Percentiles rank a stretch among this genome's conserved stretches.
Conservation (phyloP, 2,797 vertebrate genomes). For the Enteromius anoplus region DNA sequence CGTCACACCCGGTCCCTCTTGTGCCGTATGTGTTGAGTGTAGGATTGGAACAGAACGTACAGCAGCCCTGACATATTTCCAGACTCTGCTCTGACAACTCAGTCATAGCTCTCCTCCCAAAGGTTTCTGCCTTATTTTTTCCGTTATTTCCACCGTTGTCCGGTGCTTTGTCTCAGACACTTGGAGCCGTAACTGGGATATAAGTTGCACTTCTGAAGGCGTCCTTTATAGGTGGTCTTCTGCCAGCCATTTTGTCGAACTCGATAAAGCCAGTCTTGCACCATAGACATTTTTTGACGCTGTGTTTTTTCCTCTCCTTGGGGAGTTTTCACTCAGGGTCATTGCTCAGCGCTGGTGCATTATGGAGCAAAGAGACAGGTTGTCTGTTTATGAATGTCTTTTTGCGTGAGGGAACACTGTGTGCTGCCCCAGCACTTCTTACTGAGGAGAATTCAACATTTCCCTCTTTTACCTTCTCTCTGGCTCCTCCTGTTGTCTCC, state of each 20-base stretch:
- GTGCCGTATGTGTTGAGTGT: slow-evolving; percentile 40
- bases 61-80: slow-evolving; percentile 52
- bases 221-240: slow-evolving; percentile 41
- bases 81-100: slow-evolving; percentile 45
- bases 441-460: slow-evolving; percentile 48
- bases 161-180: slow-evolving; percentile 51
- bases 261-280: slow-evolving; percentile 18
- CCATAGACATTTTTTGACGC: slow-evolving; percentile 32
- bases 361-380: slow-evolving; percentile 40
- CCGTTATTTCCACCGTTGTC: slow-evolving; percentile 52
- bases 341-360: slow-evolving; percentile 35
- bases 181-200: slow-evolving; percentile 46
- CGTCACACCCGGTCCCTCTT: slow-evolving; percentile 42
- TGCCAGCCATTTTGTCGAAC: slow-evolving; percentile 43
- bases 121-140: slow-evolving; percentile 48
- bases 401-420: slow-evolving; percentile 52
- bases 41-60: slow-evolving; percentile 49
- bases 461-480: slow-evolving; percentile 40
- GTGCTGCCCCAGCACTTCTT: slow-evolving; percentile 49
- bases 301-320: slow-evolving; percentile 31
- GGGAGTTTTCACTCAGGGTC: slow-evolving; percentile 49
- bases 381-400: slow-evolving; percentile 48
- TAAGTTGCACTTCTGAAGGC: slow-evolving; percentile 50
- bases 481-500: slow-evolving; percentile 46
- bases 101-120: slow-evolving; percentile 49